phyloP scores from a whole-genome alignment of 2,113 vertebrate genomes.

The Baryphthengus martii region DNA sequence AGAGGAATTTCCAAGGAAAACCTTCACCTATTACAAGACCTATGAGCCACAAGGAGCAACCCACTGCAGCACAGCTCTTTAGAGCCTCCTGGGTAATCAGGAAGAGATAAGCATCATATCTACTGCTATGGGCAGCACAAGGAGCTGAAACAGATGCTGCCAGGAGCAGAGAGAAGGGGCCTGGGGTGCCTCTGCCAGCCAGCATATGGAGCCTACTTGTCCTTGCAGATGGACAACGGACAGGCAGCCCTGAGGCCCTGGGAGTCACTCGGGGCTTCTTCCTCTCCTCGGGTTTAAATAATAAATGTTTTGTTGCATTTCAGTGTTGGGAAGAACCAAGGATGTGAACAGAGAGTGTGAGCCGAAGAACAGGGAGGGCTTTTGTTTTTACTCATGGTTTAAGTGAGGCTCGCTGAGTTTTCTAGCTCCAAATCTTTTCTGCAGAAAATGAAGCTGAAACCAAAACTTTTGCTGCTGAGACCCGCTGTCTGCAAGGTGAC shows the following conservation, averaged over 20 bases:
- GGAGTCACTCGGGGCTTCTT: rapidly evolving
- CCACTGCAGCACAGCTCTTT: background rate
- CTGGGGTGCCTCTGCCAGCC: background rate
- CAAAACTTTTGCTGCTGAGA: too few relatives aligned
- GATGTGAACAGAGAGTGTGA: background rate
- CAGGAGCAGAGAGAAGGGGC: background rate
- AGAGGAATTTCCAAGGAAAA: background rate
- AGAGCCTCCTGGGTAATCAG: rapidly evolving
- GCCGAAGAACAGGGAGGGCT: background rate
- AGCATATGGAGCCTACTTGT: rapidly evolving
- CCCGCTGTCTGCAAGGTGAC: background rate
- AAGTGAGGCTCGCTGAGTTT: background rate
- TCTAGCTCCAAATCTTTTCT: background rate
- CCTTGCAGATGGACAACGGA: rapidly evolving
- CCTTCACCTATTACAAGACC: rapidly evolving
- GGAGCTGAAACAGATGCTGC: background rate
- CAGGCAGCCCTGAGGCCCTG: rapidly evolving
- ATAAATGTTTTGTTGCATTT: background rate
- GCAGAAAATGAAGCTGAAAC: background rate
- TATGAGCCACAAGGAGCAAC: background rate
- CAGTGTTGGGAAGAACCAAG: background rate
- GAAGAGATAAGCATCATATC: rapidly evolving
- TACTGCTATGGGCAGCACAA: background rate
- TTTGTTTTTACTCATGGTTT: background rate
- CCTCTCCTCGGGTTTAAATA: background rate